Conservation (phyloP, 2,797 vertebrate species). For the Neosilurus hyrtlii region DNA sequence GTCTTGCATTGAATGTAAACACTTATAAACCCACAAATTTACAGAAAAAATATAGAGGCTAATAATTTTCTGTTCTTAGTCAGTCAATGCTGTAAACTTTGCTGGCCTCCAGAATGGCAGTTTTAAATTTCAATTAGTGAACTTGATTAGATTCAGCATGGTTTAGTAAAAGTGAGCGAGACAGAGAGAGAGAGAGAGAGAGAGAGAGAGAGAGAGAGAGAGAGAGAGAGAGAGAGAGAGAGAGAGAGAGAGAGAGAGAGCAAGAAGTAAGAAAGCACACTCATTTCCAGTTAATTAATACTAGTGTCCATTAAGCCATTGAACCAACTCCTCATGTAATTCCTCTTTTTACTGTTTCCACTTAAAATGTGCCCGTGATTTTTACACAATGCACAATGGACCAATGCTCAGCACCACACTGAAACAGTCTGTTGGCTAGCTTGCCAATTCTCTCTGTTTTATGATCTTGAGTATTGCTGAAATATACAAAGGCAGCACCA, state of each 20-base stretch:
- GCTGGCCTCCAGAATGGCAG: not conserved
- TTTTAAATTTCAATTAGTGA: conserved; percentile 7
- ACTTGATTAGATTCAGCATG: not conserved
- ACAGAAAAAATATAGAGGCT: too few relatives aligned
- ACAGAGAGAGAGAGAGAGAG: not conserved
- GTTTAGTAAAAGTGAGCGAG: not conserved
- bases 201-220: not conserved
- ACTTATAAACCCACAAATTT: not conserved
- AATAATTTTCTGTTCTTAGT: not conserved
- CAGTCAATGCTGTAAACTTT: not conserved
- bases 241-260: not conserved
- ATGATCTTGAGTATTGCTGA: conserved; percentile 54
- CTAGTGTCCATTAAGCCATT: conserved; percentile 22
- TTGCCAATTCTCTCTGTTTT: conserved; percentile 51
- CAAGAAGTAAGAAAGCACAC: not conserved
- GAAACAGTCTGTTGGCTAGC: conserved; percentile 49
- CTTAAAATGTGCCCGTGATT: conserved; percentile 31
- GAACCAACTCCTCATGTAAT: conserved; percentile 34
- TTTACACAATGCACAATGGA: conserved; percentile 31
- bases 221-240: not conserved
- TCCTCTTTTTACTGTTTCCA: conserved; percentile 15
- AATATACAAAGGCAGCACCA: conserved; percentile 50
- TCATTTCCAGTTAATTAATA: conserved; percentile 29
- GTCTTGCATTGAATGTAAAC: not conserved
- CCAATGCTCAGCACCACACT: conserved; percentile 40